These are phyloP conservation scores for Diorhabda sublineata DNA, from an alignment of 1,140 invertebrate species.

Conservation along the genomic window DNA sequence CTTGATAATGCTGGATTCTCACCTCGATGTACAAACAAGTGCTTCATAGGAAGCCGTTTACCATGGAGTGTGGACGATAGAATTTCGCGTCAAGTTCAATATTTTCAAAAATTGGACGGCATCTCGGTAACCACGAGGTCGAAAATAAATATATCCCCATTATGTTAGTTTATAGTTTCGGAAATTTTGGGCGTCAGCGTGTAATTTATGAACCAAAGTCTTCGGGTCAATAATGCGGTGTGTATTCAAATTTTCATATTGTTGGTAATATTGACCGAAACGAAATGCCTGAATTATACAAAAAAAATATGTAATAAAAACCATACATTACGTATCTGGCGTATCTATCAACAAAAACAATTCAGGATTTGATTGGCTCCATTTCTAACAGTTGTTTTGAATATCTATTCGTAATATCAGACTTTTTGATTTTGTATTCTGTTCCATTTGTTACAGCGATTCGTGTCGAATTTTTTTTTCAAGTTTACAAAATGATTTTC, in stretches of 20 bases:
- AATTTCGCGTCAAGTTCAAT: too few relatives aligned
- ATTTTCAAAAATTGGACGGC: too few relatives aligned
- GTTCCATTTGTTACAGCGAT: neutral
- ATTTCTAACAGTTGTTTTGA: slow-evolving; percentile 2
- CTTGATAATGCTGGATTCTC: too few relatives aligned
- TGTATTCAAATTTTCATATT: neutral
- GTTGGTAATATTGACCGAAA: neutral
- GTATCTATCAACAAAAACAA: slow-evolving; percentile 7
- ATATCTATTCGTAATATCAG: slow-evolving; percentile 5
- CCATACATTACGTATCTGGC: slow-evolving; percentile 1
- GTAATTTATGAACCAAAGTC: too few relatives aligned
- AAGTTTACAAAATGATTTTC: neutral
- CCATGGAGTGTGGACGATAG: too few relatives aligned
- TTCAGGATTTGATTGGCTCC: slow-evolving; percentile 10
- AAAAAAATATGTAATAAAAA: neutral
- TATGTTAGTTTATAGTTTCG: too few relatives aligned
- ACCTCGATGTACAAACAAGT: too few relatives aligned
- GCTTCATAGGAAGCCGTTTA: too few relatives aligned
- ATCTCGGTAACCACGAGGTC: too few relatives aligned
- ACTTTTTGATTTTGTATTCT: neutral
- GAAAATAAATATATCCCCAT: too few relatives aligned
- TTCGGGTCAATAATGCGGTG: too few relatives aligned
- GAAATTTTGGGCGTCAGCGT: too few relatives aligned
- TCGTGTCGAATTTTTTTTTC: neutral
- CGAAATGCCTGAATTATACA: neutral